Base-by-base conservation (phyloP, 2,113 vertebrate species). In the Spea bombifrons region DNA sequence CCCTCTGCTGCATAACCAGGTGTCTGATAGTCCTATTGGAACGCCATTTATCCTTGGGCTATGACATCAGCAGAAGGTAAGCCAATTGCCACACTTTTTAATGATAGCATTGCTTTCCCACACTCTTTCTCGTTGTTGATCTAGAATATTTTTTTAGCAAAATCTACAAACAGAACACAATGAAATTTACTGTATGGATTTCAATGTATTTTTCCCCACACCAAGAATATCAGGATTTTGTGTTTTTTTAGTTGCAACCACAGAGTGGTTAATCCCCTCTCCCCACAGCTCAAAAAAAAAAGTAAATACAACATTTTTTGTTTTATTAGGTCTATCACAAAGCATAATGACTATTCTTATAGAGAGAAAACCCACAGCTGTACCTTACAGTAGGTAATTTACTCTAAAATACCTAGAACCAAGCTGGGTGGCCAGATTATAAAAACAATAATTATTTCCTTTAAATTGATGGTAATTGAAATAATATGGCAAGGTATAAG, bases 311-410 rank as follows among this genome's bases (percentile, higher is more conserved):
- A 81, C 71, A 82, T 55, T n/a, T 67, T 87, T 30, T 30, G 30
- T 30, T 59, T 87, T 88, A 88, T 87, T 86, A 82, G 80, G 46
- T 72, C 66, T 77, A 75, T 83, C 83, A 82, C 86, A 87, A 83
- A 78, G 81, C 82, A 75, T 43, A 78, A 83, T 75, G 44, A 68
- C 79, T 71, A 64, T 78, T 61, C 53, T 71, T 50, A 53, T 52
- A 63, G 67, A 75, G 46, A 65, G 75, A 75, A 83, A 80, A 5
- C 2, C 30, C 77, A 77, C 17, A 76, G 63, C 78, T 61, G 46
- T 8, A 47, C 74, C 3, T 66, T 46, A 44, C 8, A 8, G 46
- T 70, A 82, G 80, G n/a, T 73, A 13, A 49, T 81, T 75, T 59
- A 3, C 72, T 79, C 80, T 77, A 55, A 45, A 83, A 77, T 45